Base-by-base conservation (phyloP, 2,888 invertebrate genomes). In the Argynnis bischoffii region DNA sequence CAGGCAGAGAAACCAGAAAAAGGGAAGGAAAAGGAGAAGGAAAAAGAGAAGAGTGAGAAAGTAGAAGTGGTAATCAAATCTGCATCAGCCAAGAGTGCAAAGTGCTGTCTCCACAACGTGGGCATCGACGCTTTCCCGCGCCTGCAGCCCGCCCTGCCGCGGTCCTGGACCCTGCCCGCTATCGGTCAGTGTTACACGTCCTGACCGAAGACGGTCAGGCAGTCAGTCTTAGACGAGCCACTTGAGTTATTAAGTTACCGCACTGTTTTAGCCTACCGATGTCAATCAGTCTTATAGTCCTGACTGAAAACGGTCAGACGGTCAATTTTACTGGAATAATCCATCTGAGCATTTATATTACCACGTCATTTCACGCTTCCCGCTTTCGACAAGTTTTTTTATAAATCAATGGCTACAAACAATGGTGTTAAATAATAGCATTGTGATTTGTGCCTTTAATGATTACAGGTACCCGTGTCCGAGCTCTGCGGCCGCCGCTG, bases 121-220 rank as follows among this genome's bases (percentile, higher is more conserved):
- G 96, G 96, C 54, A 96, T 97, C 57, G 96, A 96, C 77, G 95
- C 95, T 68, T 96, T 95, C 87, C 95, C 95, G 11, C 94, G 95
- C 70, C 87, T 96, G 67, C 94, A 95, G 80, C 94, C 94, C 15
- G 90, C 93, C 1, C 88, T 96, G 77, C 96, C 96, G 0, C 90
- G 95, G 69, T 95, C 95, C 75, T 96, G 96, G 96, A 96, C 96
- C 54, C 92, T 95, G 78, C 96, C 97, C n/a, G 94, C 94, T 63
- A 93, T 94, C 31, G 94, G 93, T 92, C 55, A 82, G 85, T 72
- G 4, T 13, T 13, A 8, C 11, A 6, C 18, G n/a, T 13, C 35
- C 18, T 57, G 16, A 54, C 13, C 54, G 26, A 16, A 18, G 6
- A 54, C 54, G 54, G 54, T 54, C 21, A 21, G 18, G 6, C 50